Conservation (phyloP, 1,140 invertebrate species). For the Macrostomum lignano region DNA sequence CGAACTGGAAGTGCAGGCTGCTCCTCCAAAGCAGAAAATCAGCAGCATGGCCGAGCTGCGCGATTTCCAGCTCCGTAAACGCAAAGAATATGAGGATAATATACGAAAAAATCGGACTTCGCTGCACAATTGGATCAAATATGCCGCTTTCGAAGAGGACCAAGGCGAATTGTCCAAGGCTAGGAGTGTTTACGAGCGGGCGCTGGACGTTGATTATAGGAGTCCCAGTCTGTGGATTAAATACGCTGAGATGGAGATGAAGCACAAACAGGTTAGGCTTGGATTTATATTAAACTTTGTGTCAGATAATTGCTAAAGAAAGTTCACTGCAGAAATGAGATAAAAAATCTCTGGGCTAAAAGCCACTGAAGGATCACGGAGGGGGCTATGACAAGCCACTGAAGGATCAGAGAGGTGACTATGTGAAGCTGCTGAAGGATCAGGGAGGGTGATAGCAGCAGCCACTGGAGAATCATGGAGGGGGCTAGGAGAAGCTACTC, state of each 20-base stretch:
- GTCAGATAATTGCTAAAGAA: too few relatives aligned
- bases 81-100: conserved; percentile 83
- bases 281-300: too few relatives aligned
- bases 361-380: too few relatives aligned
- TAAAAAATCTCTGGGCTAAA: too few relatives aligned
- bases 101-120: conserved; percentile 77
- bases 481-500: too few relatives aligned
- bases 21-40: conserved; percentile 92
- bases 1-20: conserved; percentile 44
- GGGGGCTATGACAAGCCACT: too few relatives aligned
- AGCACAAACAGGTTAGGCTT: conserved; percentile 33
- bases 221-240: conserved; percentile 70
- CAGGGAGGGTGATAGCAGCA: too few relatives aligned
- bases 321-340: too few relatives aligned
- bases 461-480: too few relatives aligned
- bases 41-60: conserved; percentile 87
- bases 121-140: conserved; percentile 89
- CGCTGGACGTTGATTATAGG: conserved; percentile 77
- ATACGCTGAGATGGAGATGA: conserved; percentile 99
- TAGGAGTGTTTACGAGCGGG: conserved; percentile 74
- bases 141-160: conserved; percentile 94
- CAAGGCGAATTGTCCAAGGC: conserved; percentile 72
- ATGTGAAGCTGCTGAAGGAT: too few relatives aligned
- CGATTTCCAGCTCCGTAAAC: conserved; percentile 73
- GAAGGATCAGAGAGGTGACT: too few relatives aligned